Evolutionary conservation across 2,888 invertebrate genomes (phyloP).

Genomic region (Lydus trimaculatus): DNA sequence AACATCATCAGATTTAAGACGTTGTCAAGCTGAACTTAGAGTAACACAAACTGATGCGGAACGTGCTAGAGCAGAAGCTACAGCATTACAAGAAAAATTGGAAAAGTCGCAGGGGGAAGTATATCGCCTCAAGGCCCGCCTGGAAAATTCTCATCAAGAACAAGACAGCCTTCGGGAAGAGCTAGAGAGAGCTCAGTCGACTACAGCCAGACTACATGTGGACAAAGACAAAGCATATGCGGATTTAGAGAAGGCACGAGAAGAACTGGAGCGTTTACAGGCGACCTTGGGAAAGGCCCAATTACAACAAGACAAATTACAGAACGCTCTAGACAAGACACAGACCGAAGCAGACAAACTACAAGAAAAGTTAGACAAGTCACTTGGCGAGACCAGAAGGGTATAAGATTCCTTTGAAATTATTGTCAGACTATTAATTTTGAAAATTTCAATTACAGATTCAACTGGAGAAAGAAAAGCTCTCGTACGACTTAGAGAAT

Average conservation of each 20-base stretch:
- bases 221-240: conserved; percentile 83
- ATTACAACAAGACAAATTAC: conserved; percentile 89
- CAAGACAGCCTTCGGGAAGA: conserved; percentile 93
- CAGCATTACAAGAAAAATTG: conserved; percentile 87
- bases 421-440: neutral
- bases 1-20: conserved; percentile 80
- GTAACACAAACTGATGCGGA: conserved; percentile 93
- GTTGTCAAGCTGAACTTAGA: conserved; percentile 88
- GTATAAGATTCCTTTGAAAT: conserved; percentile 61
- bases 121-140: conserved; percentile 89
- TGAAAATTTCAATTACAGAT: conserved; percentile 62
- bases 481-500: conserved; percentile 89
- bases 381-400: conserved; percentile 81
- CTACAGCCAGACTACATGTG: conserved; percentile 83
- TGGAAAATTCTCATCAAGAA: conserved; percentile 95
- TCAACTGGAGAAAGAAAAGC: conserved; percentile 91
- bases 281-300: conserved; percentile 91
- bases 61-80: conserved; percentile 81
- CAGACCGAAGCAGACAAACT: conserved; percentile 90
- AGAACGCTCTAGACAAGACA: conserved; percentile 86
- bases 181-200: conserved; percentile 85
- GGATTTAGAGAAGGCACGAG: conserved; percentile 85
- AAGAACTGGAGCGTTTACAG: conserved; percentile 88
- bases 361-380: conserved; percentile 87
- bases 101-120: conserved; percentile 96